Conservation (phyloP, 2,888 invertebrate genomes). For the Andrena camellia region DNA sequence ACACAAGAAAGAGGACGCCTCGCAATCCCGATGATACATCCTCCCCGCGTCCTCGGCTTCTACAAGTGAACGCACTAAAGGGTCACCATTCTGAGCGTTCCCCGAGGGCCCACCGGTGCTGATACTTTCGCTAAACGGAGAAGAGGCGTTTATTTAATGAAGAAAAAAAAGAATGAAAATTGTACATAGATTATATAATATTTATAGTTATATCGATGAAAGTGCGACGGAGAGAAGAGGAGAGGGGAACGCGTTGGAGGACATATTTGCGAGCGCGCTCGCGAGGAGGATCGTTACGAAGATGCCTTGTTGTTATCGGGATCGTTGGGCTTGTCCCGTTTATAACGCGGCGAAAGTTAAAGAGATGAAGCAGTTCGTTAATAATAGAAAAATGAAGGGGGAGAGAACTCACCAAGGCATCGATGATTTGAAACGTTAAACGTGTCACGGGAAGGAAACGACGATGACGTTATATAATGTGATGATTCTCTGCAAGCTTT, state of each 20-base stretch:
- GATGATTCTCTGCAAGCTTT: conserved; percentile 65
- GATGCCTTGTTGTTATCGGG: conserved; percentile 63
- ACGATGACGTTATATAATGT: conserved; percentile 53
- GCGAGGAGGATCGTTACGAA: conserved; percentile 40
- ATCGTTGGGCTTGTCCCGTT: conserved; percentile 37
- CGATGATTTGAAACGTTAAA: conserved; percentile 25
- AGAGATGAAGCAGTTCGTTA: conserved; percentile 46
- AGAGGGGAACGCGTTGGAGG: conserved; percentile 50
- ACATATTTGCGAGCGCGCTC: conserved; percentile 50
- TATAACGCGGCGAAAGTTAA: conserved; percentile 27
- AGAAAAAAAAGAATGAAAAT: conserved; percentile 68
- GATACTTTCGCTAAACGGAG: conserved; percentile 75
- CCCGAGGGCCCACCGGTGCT: conserved; percentile 61
- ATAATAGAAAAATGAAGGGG: background rate
- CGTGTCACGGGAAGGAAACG: conserved; percentile 48
- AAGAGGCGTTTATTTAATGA: conserved; percentile 75
- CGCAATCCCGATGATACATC: conserved; percentile 87
- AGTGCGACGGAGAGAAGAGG: conserved; percentile 38
- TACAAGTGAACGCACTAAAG: conserved; percentile 66
- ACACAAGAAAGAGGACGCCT: conserved; percentile 87
- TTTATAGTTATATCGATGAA: conserved; percentile 81
- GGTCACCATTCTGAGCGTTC: conserved; percentile 55
- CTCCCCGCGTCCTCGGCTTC: conserved; percentile 70
- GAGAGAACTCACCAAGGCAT: conserved; percentile 39
- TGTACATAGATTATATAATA: conserved; percentile 83